Evolutionary conservation across 2,797 vertebrate species (phyloP).

Genomic region (Semotilus atromaculatus): DNA sequence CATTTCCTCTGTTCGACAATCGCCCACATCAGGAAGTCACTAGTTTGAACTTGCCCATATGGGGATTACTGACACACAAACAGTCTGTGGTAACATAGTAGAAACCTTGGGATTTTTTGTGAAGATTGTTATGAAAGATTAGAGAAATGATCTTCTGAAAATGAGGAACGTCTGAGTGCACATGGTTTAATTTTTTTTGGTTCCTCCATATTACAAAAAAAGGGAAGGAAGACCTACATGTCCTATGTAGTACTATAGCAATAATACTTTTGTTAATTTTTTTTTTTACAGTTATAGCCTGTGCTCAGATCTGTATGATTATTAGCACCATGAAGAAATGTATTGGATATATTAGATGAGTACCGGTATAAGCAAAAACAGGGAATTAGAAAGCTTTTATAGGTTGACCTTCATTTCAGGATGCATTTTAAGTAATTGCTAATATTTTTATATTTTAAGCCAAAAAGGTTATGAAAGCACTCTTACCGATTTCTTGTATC

Average conservation of each 20-base stretch:
- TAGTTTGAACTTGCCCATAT: neutral
- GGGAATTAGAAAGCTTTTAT: neutral
- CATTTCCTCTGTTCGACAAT: conserved; percentile 18
- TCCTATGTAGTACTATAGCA: neutral
- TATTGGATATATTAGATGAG: neutral
- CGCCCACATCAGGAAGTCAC: conserved; percentile 26
- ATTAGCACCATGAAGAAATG: neutral
- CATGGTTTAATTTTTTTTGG: neutral
- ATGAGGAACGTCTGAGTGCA: conserved; percentile 28
- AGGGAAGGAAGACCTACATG: neutral
- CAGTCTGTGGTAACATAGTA: neutral
- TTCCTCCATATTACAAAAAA: conserved; percentile 24
- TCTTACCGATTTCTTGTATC: neutral
- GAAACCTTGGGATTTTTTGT: conserved; percentile 16
- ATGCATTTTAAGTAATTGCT: neutral
- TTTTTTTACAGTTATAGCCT: neutral
- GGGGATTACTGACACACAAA: conserved; percentile 1
- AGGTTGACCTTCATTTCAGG: neutral
- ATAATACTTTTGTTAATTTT: neutral
- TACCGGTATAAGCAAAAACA: neutral
- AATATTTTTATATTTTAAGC: neutral
- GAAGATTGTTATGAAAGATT: neutral
- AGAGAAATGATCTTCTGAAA: conserved; percentile 8
- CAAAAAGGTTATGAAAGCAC: neutral
- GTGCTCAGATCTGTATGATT: neutral